phyloP scores from a whole-genome alignment of 2,113 vertebrate genomes.

The Pongo abelii region DNA sequence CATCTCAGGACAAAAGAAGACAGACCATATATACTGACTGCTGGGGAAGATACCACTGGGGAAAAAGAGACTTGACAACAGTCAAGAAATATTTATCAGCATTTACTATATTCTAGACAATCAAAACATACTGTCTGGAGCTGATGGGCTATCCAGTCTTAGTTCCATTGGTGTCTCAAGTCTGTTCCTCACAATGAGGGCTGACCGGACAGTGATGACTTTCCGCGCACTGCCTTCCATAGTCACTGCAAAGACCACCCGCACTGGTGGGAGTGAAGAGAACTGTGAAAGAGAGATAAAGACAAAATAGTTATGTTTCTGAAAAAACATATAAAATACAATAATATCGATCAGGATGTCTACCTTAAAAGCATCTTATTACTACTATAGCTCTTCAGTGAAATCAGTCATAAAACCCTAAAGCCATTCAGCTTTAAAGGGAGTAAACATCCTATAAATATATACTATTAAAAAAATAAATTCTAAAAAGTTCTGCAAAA shows the following conservation, averaged over 20 bases:
- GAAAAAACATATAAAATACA: background rate
- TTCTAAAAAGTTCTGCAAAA: background rate
- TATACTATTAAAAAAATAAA: background rate
- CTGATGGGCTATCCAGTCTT: conserved; percentile 95
- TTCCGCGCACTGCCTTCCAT: conserved; percentile 98
- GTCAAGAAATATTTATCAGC: accelerated
- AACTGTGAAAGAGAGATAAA: conserved; percentile 86
- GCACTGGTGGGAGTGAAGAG: conserved; percentile 95
- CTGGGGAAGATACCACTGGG: background rate
- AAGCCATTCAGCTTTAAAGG: background rate
- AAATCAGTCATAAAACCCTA: background rate
- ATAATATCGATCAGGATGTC: background rate
- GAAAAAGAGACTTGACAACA: background rate
- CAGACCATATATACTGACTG: background rate
- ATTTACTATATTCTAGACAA: background rate
- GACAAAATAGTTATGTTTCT: background rate
- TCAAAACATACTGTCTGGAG: conserved; percentile 93
- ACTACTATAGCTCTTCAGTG: background rate
- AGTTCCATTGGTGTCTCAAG: conserved; percentile 96
- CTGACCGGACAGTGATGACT: conserved; percentile 96
- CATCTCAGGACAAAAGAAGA: background rate
- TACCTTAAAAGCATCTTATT: background rate
- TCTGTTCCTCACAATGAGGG: conserved; percentile 95
- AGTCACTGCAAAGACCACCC: conserved; percentile 96
- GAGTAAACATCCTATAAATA: background rate